Conservation (phyloP, 2,888 invertebrate genomes). For the Chaetoderma sp. region DNA sequence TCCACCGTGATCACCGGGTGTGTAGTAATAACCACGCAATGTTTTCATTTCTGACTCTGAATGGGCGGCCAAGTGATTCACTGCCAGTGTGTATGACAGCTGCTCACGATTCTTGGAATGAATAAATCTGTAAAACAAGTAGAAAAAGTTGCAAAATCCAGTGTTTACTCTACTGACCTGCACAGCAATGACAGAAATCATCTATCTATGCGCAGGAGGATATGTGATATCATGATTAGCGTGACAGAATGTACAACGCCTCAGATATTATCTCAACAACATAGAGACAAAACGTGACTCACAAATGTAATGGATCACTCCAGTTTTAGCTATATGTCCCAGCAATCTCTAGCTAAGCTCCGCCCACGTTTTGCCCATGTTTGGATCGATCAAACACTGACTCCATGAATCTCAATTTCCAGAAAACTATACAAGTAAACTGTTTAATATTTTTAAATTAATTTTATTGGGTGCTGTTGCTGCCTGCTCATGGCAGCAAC, state of each 20-base stretch:
- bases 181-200: not conserved
- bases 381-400: no score
- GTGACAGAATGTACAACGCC: not conserved
- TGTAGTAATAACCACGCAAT: conserved; percentile 54
- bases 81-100: conserved; percentile 79
- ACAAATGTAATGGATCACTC: no score
- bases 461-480: no score
- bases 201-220: not conserved
- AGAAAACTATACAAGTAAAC: no score
- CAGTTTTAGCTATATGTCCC: no score
- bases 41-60: conserved; percentile 79
- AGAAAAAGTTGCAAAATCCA: not conserved
- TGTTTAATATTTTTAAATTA: no score
- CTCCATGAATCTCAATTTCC: no score
- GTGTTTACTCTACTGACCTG: not conserved
- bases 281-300: no score
- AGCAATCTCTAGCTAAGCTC: no score
- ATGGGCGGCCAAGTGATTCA: conserved; percentile 91
- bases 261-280: not conserved
- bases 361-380: no score
- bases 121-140: conserved; percentile 74
- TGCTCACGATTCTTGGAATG: conserved; percentile 85
- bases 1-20: conserved; percentile 78
- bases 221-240: not conserved
- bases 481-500: no score